Base-by-base conservation (phyloP, 2,797 vertebrate species). In the Sebastes steindachneri region DNA sequence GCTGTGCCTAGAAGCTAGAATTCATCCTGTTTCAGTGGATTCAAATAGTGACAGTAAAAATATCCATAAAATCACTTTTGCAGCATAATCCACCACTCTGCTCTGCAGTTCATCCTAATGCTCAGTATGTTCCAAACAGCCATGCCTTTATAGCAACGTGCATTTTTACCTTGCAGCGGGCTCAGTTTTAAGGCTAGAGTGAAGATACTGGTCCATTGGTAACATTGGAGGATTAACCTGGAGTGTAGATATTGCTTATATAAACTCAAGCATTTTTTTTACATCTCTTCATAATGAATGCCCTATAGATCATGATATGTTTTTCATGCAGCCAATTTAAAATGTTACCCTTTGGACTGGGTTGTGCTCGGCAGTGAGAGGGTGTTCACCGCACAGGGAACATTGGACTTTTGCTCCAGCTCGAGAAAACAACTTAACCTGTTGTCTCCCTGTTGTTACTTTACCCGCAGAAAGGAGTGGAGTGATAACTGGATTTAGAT, bases 401-500 rank as follows among this genome's bases (percentile, higher is more conserved):
- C 28, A 55, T 65, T 48, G 65, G 29, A 26, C n/a, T 74, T 70
- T 59, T 66, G 41, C 63, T 59, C 9, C 17, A 21, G 26, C 14
- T 53, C 15, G 6, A 54, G 35, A 29, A 74, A 73, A 51, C 51
- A 70, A 37, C 58, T 62, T 19, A 66, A 67, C 59, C 70, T 72
- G 53, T 63, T 66, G 59, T 41, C 15, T 31, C 71, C 25, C 25
- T n/a, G 9, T 54, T 79, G 33, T 79, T 48, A 28, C n/a, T 73
- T 35, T 51, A 63, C 62, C 35, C 21, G 21, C 12, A 53, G 17
- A 72, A 76, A 75, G 26, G 72, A 82, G n/a, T 31, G 14, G 11
- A 23, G 57, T 63, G 48, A 77, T 86, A 68, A 83, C 84, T 89
- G 68, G 73, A 86, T 89, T 81, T 51, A 77, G 51, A 87, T 64